phyloP scores from a whole-genome alignment of 1,140 invertebrate species.

The Cephus cinctus region DNA sequence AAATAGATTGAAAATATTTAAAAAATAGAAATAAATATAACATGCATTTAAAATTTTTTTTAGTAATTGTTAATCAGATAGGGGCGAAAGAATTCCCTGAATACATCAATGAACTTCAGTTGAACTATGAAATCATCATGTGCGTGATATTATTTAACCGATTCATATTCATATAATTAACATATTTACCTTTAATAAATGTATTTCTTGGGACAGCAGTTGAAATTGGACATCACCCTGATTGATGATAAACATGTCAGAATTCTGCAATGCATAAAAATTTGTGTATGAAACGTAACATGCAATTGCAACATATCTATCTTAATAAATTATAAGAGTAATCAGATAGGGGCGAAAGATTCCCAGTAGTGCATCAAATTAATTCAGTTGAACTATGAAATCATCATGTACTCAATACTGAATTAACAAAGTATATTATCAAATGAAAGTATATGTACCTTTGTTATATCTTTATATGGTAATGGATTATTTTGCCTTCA shows the following conservation, averaged over 20 bases:
- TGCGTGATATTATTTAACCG: slow-evolving; percentile 1
- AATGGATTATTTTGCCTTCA: not conserved
- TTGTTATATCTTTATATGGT: not conserved
- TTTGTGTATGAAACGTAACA: not conserved
- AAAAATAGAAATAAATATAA: slow-evolving; percentile 3
- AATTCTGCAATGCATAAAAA: not conserved
- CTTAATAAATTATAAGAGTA: not conserved
- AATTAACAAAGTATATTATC: not conserved
- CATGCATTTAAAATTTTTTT: not conserved
- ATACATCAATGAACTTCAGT: slow-evolving; percentile 37
- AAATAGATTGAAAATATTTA: not conserved
- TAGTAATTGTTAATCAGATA: slow-evolving; percentile 29
- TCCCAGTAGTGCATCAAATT: slow-evolving; percentile 29
- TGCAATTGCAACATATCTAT: not conserved
- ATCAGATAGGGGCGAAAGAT: slow-evolving; percentile 49
- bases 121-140: slow-evolving; percentile 53
- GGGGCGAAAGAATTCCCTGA: slow-evolving; percentile 43
- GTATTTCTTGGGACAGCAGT: not conserved
- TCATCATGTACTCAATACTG: slow-evolving; percentile 33
- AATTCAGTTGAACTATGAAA: slow-evolving; percentile 50
- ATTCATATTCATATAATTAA: not conserved
- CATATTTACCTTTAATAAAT: not conserved
- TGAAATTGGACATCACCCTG: not conserved
- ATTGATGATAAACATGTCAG: not conserved
- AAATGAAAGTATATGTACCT: not conserved